Evolutionary conservation across 2,888 invertebrate genomes (phyloP).

Genomic region (Drepana falcataria): DNA sequence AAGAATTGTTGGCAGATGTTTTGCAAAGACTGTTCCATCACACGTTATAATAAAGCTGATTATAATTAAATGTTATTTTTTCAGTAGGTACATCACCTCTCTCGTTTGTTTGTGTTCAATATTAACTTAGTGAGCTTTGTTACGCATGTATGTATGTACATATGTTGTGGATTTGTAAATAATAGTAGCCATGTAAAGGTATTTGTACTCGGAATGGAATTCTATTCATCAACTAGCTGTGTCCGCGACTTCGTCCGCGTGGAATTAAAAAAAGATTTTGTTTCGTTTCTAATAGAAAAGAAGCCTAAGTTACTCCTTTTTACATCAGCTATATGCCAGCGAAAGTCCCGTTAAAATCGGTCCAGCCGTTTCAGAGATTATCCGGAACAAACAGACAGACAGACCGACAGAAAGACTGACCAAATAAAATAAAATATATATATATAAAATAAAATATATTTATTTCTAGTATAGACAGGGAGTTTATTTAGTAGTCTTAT

Average conservation of each 20-base stretch:
- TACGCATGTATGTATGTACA: not conserved
- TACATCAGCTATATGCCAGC: no score
- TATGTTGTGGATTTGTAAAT: not conserved
- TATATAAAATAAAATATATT: no score
- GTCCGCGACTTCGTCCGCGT: no score
- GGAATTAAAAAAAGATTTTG: not conserved
- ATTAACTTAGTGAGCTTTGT: slow-evolving; percentile 2
- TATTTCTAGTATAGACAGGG: no score
- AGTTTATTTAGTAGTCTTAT: no score
- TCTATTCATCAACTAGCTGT: not conserved
- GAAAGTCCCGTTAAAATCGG: no score
- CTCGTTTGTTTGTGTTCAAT: slow-evolving; percentile 1
- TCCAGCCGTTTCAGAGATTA: no score
- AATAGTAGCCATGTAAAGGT: not conserved
- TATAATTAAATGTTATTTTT: slow-evolving; percentile 3
- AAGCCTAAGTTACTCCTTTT: no score
- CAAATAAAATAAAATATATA: no score
- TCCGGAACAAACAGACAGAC: no score
- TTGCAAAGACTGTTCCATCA: slow-evolving; percentile 36
- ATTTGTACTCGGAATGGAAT: not conserved
- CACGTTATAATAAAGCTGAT: slow-evolving; percentile 10
- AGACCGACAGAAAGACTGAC: no score
- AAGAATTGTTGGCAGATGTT: slow-evolving; percentile 22
- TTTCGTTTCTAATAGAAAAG: not conserved
- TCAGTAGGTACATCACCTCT: slow-evolving; percentile 1